Base-by-base conservation (phyloP, 2,797 vertebrate species). In the Cephalopachus bancanus region DNA sequence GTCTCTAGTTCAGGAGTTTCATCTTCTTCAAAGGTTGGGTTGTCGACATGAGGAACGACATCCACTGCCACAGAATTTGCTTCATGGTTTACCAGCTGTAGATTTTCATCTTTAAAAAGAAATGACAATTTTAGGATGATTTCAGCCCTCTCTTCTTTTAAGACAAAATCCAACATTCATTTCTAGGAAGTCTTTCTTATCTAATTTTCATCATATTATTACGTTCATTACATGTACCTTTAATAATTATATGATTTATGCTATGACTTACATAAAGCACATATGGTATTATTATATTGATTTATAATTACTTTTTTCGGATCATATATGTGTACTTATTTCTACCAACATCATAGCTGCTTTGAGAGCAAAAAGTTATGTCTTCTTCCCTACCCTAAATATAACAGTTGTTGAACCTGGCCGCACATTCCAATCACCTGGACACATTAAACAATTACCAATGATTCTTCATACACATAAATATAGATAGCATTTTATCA, bases 21-120 rank as follows among this genome's bases (percentile, higher is more conserved):
- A 1, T 99, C 99, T 84, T 97, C 98, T 97, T 99, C 99, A 94
- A 99, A 99, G 53, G 98, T 98, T 62, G 99, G 98, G 97, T 99
- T 99, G 98, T 99, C 99, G 87, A 98, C 94, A 0, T 99, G 99
- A n/a, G 99, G 99, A 95, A 99, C 98, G n/a, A 96, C 96, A 44
- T 98, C 97, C 91, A 98, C 96, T 49, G 97, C 76, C 28, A 99
- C 94, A 11, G 97, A 94, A 64, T 97, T 98, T 75, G 98, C 92
- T 76, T 98, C 97, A 37, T 98, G 98, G 90, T 97, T 98, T 75
- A 98, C 98, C 81, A 99, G 98, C 69, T 93, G 98, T 26, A 96
- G 95, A 74, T 98, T 98, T 95, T 98, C 98, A 98, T 95, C 99
- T 99, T 97, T 94, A 49, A 95, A 98, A 94, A 97, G 71, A 97